These are phyloP conservation scores for Myanophis thanlyinensis DNA, from an alignment of 2,113 vertebrate genomes.

Conservation along the genomic window DNA sequence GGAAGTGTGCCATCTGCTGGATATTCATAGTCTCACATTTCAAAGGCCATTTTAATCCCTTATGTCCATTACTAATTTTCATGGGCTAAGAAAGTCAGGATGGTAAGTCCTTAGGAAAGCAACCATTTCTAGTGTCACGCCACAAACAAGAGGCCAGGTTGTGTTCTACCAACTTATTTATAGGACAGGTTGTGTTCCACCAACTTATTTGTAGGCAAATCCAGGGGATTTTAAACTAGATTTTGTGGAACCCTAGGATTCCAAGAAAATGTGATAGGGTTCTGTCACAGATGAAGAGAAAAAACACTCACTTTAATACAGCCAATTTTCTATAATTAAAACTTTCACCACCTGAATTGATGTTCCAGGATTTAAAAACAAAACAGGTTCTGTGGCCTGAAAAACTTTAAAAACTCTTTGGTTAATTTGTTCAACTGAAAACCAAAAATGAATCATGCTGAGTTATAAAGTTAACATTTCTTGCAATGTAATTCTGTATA, in stretches of 20 bases:
- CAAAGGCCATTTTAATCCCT: background rate
- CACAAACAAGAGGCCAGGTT: background rate
- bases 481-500: background rate
- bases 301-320: background rate
- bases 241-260: background rate
- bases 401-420: background rate
- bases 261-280: background rate
- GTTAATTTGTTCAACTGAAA: background rate
- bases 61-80: background rate
- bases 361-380: background rate
- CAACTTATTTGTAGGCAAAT: background rate
- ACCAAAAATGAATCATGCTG: background rate
- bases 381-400: background rate
- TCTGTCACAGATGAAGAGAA: background rate
- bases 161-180: background rate
- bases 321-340: background rate
- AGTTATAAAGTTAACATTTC: background rate
- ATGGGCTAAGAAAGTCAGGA: background rate
- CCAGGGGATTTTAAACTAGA: background rate
- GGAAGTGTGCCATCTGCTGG: background rate
- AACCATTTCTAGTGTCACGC: background rate
- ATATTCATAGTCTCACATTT: background rate
- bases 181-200: background rate
- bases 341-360: background rate
- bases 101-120: background rate